Evolutionary conservation across 2,113 vertebrate species (phyloP), one percentile per base, ranked within the genome.

Genomic region (Helogale parvula): DNA sequence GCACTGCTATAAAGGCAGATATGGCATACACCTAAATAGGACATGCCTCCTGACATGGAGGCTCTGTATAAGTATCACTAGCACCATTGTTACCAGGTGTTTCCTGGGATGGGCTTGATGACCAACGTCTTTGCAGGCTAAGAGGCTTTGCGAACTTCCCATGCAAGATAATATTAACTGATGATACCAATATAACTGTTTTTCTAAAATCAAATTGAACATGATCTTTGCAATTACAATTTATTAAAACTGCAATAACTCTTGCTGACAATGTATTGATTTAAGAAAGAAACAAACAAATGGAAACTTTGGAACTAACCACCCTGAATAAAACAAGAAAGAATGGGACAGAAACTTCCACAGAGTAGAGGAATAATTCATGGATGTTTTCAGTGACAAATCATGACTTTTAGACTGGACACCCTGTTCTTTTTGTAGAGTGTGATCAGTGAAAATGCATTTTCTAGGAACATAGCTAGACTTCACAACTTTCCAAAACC

Each of bases 311-410:
- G 38, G 10, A 88, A 84, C 10, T 68, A 86, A 85, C 87, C 35
- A 71, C 11, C 16, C 25, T 90, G 33, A 57, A 92, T 95, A 94
- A 97, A 94, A 52, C 69, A n/a, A 94, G 57, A 89, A 25, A 71
- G 25, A 72, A 68, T 0, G 7, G 21, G 15, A 13, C 21, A 93
- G 29, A 90, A 47, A 57, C 33, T 10, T 45, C 9, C 33, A 76
- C 50, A 54, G 47, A 83, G 0, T 31, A 12, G 15, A 90, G 7
- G 52, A 52, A 63, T 77, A 88, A 86, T 60, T 47, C 12, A 77
- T 19, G 23, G 13, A n/a, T 63, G 12, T 90, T 95, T 89, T 82
- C 76, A 94, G 50, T 33, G 74, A 54, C 17, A 90, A 93, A 76
- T 74, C 10, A 92, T 33, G 69, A 85, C 9, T n/a, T 81, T 84